These are phyloP conservation scores for Procambarus virginalis DNA, from an alignment of 1,140 invertebrate species.

Conservation along the genomic window DNA sequence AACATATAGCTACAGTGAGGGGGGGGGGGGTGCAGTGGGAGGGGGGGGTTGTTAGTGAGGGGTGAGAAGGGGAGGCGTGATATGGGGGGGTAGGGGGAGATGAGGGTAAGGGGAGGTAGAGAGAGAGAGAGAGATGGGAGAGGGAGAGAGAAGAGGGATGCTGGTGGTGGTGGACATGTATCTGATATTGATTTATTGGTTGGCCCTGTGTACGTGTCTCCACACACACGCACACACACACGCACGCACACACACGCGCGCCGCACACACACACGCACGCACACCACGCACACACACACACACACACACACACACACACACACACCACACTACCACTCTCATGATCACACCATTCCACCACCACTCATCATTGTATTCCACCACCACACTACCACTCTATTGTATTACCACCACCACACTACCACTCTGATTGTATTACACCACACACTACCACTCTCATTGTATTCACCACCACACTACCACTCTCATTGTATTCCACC, in stretches of 20 bases:
- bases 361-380: too few relatives aligned
- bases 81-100: not conserved
- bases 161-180: constrained; percentile 50
- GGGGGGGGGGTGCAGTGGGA: not conserved
- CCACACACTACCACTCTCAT: too few relatives aligned
- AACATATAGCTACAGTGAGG: too few relatives aligned
- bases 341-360: too few relatives aligned
- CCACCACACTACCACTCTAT: too few relatives aligned
- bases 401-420: too few relatives aligned
- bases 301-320: not conserved
- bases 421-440: too few relatives aligned
- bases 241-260: constrained; percentile 35
- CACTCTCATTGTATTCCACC: too few relatives aligned
- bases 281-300: constrained; percentile 22
- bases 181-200: constrained; percentile 63
- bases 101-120: not conserved
- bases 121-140: not conserved
- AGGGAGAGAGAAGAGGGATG: not conserved
- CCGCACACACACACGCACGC: constrained; percentile 31
- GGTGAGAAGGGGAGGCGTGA: not conserved
- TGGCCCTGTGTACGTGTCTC: constrained; percentile 31
- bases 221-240: not conserved
- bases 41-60: not conserved
- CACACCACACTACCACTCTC: not conserved
- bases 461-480: too few relatives aligned